Evolutionary conservation across 2,113 vertebrate species (phyloP).

Genomic region (Cervus canadensis): DNA sequence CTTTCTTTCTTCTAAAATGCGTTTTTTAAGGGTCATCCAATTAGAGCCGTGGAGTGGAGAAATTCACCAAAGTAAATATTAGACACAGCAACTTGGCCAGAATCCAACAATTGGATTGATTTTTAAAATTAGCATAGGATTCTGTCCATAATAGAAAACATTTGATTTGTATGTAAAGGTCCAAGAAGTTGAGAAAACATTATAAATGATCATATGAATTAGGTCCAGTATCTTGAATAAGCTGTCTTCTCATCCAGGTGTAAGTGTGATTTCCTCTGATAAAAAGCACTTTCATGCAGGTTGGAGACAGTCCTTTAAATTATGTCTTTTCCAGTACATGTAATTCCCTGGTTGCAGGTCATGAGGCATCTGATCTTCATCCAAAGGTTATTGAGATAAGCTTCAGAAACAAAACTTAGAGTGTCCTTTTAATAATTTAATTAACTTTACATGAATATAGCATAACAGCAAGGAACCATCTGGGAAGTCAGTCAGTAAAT

Average conservation of each 20-base stretch:
- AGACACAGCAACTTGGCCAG: neutral
- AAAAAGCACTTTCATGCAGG: neutral
- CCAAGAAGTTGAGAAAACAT: neutral
- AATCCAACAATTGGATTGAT: neutral
- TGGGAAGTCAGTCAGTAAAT: neutral
- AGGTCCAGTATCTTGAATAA: neutral
- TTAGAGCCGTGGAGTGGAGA: neutral
- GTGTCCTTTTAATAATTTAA: neutral
- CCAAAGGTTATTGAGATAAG: neutral
- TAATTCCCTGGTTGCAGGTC: neutral
- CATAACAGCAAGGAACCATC: neutral
- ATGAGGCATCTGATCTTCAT: neutral
- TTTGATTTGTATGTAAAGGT: neutral
- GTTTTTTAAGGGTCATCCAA: neutral
- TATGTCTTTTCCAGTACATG: neutral
- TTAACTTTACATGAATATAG: neutral
- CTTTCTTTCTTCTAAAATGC: neutral
- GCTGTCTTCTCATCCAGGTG: neutral
- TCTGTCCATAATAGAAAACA: neutral
- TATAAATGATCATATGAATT: neutral
- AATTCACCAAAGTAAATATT: neutral
- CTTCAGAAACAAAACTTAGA: neutral
- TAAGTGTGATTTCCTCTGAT: neutral
- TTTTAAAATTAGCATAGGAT: neutral
- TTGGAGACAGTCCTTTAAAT: neutral